Conservation (phyloP, 1,140 invertebrate genomes). For the Teleopsis dalmanni region DNA sequence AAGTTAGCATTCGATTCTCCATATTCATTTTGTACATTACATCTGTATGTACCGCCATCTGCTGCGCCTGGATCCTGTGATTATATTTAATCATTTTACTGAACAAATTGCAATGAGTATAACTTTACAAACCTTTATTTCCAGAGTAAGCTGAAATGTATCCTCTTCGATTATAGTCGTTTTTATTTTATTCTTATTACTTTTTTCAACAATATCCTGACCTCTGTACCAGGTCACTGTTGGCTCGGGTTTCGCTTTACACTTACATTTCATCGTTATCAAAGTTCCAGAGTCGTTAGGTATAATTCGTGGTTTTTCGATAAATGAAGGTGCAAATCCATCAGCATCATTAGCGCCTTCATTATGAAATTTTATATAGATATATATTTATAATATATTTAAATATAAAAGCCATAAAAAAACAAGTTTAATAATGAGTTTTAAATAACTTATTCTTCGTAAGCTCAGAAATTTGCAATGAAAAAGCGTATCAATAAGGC, state of each 20-base stretch:
- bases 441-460: no score
- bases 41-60: slow-evolving; percentile 95
- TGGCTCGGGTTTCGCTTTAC: slow-evolving; percentile 86
- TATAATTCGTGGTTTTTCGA: slow-evolving; percentile 95
- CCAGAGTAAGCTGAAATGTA: slow-evolving; percentile 79
- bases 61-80: slow-evolving; percentile 88
- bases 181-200: slow-evolving; percentile 77
- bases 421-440: no score
- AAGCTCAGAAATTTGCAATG: background rate
- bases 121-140: slow-evolving; percentile 74
- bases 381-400: no score
- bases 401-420: no score
- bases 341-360: slow-evolving; percentile 79
- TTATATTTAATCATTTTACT: background rate
- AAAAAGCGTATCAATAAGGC: no score
- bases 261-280: slow-evolving; percentile 93
- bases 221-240: slow-evolving; percentile 86
- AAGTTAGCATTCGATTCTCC: slow-evolving; percentile 98
- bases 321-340: slow-evolving; percentile 87
- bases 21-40: slow-evolving; percentile 92
- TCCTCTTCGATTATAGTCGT: slow-evolving; percentile 69
- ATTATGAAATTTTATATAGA: no score
- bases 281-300: slow-evolving; percentile 92
- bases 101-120: background rate
- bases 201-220: slow-evolving; percentile 73